phyloP scores from a whole-genome alignment of 2,113 vertebrate genomes.

The Marmota monax region DNA sequence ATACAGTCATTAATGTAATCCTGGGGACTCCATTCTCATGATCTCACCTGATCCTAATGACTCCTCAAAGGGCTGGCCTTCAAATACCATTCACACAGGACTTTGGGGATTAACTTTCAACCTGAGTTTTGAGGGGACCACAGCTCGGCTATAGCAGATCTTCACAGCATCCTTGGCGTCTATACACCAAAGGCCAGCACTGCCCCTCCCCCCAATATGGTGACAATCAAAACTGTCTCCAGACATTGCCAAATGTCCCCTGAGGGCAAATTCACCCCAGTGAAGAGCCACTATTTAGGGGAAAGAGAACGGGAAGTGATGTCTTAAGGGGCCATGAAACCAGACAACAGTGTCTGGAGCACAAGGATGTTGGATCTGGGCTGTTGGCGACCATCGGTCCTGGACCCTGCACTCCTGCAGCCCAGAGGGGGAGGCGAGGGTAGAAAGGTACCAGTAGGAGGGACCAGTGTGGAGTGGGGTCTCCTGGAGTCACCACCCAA shows the following conservation, averaged over 20 bases:
- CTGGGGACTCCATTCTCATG: too few relatives aligned
- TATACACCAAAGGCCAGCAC: rapidly evolving
- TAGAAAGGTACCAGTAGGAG: rapidly evolving
- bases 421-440: rapidly evolving
- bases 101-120: not conserved
- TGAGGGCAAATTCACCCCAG: not conserved
- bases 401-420: not conserved
- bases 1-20: not conserved
- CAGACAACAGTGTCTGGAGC: rapidly evolving
- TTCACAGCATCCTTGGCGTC: not conserved
- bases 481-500: too few relatives aligned
- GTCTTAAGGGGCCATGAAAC: rapidly evolving
- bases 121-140: not conserved
- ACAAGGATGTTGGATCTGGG: too few relatives aligned
- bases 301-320: too few relatives aligned
- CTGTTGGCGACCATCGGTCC: rapidly evolving
- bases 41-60: not conserved
- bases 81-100: not conserved
- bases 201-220: rapidly evolving
- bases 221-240: not conserved
- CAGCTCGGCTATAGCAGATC: too few relatives aligned
- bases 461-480: rapidly evolving
- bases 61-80: not conserved
- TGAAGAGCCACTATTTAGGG: not conserved
- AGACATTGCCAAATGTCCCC: not conserved